Evolutionary conservation across 1,140 invertebrate genomes (phyloP).

Genomic region (Cataglyphis hispanica): DNA sequence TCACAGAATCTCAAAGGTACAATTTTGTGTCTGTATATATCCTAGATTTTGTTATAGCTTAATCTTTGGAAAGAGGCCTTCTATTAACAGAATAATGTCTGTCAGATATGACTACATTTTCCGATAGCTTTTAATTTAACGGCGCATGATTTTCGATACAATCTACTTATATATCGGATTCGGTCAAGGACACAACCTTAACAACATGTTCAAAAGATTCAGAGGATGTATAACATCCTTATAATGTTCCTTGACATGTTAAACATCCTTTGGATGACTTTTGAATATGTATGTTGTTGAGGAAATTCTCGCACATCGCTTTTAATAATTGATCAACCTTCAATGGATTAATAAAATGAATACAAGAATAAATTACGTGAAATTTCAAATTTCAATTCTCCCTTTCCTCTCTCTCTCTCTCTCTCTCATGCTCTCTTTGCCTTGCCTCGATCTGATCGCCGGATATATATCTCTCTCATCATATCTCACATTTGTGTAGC

Average conservation of each 20-base stretch:
- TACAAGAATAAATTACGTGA: too few relatives aligned
- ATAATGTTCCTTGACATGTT: too few relatives aligned
- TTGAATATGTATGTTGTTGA: too few relatives aligned
- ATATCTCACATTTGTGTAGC: constrained; percentile 8
- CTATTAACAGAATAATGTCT: constrained; percentile 15
- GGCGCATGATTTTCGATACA: not conserved
- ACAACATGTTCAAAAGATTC: too few relatives aligned
- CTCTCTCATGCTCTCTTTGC: not conserved
- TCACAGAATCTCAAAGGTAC: constrained; percentile 42
- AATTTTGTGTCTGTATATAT: constrained; percentile 16
- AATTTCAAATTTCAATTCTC: too few relatives aligned
- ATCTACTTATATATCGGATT: not conserved
- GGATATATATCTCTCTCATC: too few relatives aligned
- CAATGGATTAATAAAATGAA: too few relatives aligned
- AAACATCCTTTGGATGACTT: too few relatives aligned
- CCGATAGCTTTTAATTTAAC: constrained; percentile 36
- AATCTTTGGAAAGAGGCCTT: constrained; percentile 68
- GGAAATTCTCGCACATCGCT: too few relatives aligned
- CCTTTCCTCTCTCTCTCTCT: not conserved
- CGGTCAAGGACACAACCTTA: too few relatives aligned
- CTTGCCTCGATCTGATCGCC: not conserved
- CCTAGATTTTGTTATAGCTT: not conserved
- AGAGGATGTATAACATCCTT: too few relatives aligned
- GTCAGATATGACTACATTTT: constrained; percentile 40
- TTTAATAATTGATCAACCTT: too few relatives aligned